Conservation (phyloP, 2,888 invertebrate species). For the Coenonympha arcania region DNA sequence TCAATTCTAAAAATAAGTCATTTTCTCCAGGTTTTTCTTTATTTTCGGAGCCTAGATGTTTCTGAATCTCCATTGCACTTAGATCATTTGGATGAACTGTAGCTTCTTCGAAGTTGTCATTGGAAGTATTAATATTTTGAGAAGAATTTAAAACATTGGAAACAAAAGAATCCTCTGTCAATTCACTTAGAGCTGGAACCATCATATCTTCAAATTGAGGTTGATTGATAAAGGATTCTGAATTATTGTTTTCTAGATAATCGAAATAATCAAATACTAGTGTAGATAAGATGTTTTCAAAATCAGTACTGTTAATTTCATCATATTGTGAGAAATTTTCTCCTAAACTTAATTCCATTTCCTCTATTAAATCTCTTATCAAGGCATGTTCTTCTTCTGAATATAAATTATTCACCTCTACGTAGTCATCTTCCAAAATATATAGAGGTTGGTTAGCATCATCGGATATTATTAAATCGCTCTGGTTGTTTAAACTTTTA, state of each 20-base stretch:
- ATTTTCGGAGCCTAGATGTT: background rate
- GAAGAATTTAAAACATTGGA: background rate
- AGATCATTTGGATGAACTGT: background rate
- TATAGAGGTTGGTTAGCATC: background rate
- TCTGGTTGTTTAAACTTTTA: background rate
- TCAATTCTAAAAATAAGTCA: conserved; percentile 17
- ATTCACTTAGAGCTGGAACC: background rate
- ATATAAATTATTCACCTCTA: background rate
- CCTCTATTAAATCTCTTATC: background rate
- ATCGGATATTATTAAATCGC: background rate
- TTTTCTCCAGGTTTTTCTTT: background rate
- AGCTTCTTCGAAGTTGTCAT: background rate
- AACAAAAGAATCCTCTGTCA: background rate
- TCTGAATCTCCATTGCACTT: background rate
- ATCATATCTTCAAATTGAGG: background rate
- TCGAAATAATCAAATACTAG: conserved; percentile 10
- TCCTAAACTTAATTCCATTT: background rate
- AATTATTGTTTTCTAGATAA: background rate
- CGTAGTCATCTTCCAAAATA: background rate
- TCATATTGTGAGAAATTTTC: background rate
- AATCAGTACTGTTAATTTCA: conserved; percentile 15
- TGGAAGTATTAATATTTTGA: background rate
- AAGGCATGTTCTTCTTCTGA: background rate
- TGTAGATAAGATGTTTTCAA: conserved; percentile 11
- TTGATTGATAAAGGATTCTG: background rate